Percentiles rank a stretch among this genome's conserved stretches.
Conservation (phyloP, 2,797 vertebrate species). For the Galaxias olidus region DNA sequence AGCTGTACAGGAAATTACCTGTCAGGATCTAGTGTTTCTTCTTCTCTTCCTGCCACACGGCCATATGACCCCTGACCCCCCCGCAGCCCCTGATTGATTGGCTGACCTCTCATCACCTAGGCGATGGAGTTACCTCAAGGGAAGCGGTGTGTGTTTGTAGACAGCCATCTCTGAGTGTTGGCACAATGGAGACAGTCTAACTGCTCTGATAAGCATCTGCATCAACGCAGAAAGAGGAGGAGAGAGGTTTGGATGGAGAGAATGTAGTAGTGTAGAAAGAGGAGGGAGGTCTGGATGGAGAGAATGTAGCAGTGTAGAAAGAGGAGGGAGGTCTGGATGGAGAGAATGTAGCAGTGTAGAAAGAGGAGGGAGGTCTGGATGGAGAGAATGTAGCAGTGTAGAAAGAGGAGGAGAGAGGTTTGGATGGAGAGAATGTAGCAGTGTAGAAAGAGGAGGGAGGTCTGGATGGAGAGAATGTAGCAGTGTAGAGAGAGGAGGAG, state of each 20-base stretch:
- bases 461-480: background rate
- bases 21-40: slow-evolving; percentile 62
- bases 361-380: no score
- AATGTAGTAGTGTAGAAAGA: slow-evolving; percentile 17
- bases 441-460: background rate
- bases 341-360: no score
- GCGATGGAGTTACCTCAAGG: slow-evolving; percentile 45
- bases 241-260: no score
- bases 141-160: slow-evolving; percentile 34
- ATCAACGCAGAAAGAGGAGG: background rate
- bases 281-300: slow-evolving; percentile 10
- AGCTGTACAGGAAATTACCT: slow-evolving; percentile 66
- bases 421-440: no score
- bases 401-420: no score
- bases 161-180: no score
- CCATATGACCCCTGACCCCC: slow-evolving; percentile 27
- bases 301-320: slow-evolving; percentile 13
- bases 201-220: no score
- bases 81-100: slow-evolving; percentile 40
- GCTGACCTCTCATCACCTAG: slow-evolving; percentile 55
- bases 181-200: no score
- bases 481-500: slow-evolving; percentile 15
- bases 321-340: no score
- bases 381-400: no score
- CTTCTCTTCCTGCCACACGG: slow-evolving; percentile 58